These are phyloP conservation scores for Antheraea yamamai DNA, from an alignment of 2,888 invertebrate genomes.

Conservation along the genomic window DNA sequence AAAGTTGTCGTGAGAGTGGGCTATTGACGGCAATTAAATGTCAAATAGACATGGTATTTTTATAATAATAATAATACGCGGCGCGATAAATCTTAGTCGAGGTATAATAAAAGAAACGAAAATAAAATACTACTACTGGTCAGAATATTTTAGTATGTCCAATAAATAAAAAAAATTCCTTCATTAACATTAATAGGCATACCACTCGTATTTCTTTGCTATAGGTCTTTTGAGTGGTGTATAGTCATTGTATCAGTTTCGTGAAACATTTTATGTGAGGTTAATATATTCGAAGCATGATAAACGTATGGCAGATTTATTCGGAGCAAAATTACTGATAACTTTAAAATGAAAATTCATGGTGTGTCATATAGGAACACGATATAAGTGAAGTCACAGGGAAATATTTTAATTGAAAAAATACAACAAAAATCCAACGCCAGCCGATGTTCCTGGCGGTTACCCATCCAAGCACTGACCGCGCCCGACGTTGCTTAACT, in stretches of 20 bases:
- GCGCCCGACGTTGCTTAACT: conserved; percentile 78
- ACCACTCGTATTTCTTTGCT: not conserved
- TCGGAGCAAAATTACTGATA: not conserved
- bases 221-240: not conserved
- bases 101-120: conserved; percentile 1
- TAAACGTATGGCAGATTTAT: not conserved
- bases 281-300: not conserved
- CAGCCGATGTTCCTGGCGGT: conserved; percentile 45
- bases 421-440: too few species aligned
- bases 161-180: not conserved
- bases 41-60: conserved; percentile 4
- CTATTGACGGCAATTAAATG: conserved; percentile 13
- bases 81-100: not conserved
- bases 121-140: not conserved
- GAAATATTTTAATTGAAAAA: too few species aligned
- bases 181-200: not conserved
- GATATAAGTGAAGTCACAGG: too few species aligned
- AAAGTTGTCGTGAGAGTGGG: conserved; percentile 13
- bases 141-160: not conserved
- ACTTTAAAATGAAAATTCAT: not conserved
- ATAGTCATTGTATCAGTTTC: not conserved
- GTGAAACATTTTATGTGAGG: not conserved
- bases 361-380: too few species aligned
- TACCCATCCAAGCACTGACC: conserved; percentile 79
- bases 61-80: not conserved